Conservation (phyloP, 2,888 invertebrate species). For the Drosophila hamatofila region DNA sequence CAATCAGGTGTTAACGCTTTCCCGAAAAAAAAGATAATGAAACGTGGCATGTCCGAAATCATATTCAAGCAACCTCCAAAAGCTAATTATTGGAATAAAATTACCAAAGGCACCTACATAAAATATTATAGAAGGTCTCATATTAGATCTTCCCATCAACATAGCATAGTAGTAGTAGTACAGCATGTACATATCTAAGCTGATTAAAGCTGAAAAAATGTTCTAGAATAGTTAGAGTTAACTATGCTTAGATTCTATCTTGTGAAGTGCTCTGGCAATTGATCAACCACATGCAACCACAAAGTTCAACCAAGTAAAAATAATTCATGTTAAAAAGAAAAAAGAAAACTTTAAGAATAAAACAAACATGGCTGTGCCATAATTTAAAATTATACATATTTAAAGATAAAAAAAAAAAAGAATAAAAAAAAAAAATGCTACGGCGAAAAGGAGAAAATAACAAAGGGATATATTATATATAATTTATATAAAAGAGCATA, state of each 20-base stretch:
- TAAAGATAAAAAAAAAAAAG: constrained; percentile 30
- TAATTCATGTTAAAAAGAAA: constrained; percentile 47
- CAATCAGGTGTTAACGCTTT: too few species aligned
- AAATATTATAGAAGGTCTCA: too few species aligned
- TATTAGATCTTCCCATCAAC: too few species aligned
- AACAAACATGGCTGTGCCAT: constrained; percentile 18
- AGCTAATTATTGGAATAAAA: too few species aligned
- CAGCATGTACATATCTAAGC: too few species aligned
- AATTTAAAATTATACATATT: constrained; percentile 45
- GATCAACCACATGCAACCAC: constrained; percentile 34
- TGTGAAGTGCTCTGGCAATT: background rate
- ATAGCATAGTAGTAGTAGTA: too few species aligned
- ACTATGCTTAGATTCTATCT: background rate
- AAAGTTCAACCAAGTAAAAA: constrained; percentile 45
- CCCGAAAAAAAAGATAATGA: too few species aligned
- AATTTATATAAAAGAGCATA: constrained; percentile 5
- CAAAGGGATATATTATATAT: constrained; percentile 11
- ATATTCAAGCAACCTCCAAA: too few species aligned
- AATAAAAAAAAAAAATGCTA: constrained; percentile 13
- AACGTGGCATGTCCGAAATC: too few species aligned
- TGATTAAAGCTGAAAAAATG: background rate
- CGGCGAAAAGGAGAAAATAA: constrained; percentile 15
- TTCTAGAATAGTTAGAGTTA: too few species aligned
- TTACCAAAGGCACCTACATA: too few species aligned
- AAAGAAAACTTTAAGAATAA: constrained; percentile 9